A percentile compares a stretch with the other conserved stretches of the same genome.
phyloP scores from a whole-genome alignment of 2,888 invertebrate species.

The Notocelia uddmanniana region DNA sequence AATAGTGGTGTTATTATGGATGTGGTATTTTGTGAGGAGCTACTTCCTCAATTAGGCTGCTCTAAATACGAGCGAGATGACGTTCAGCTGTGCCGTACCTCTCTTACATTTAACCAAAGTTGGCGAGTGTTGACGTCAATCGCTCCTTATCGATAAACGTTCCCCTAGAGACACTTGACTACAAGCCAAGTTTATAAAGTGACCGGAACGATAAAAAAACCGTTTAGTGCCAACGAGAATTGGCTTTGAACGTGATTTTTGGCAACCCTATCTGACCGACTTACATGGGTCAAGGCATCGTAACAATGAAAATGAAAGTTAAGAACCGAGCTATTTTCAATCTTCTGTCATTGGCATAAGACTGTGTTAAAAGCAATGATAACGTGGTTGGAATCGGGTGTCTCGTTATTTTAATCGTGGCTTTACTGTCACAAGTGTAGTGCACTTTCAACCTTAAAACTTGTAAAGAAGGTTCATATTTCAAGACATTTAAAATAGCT shows the following conservation, averaged over 20 bases:
- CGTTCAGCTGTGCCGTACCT: no score
- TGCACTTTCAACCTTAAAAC: no score
- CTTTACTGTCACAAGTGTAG: no score
- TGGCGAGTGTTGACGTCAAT: no score
- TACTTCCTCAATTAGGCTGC: no score
- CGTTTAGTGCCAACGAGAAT: slow-evolving; percentile 15
- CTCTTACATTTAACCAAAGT: no score
- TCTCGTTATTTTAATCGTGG: slow-evolving; percentile 6
- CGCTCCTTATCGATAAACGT: no score
- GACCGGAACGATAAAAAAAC: slow-evolving; percentile 8
- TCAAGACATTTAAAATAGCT: no score
- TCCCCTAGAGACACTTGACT: neutral
- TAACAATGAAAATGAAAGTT: neutral
- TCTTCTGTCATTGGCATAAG: neutral
- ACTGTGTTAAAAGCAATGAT: neutral
- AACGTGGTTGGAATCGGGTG: neutral
- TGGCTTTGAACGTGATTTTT: slow-evolving; percentile 7
- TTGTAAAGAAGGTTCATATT: no score
- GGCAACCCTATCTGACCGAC: slow-evolving; percentile 17
- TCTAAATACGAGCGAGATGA: no score
- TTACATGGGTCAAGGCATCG: slow-evolving; percentile 13
- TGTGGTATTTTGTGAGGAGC: no score
- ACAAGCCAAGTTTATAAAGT: neutral
- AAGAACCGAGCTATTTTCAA: neutral
- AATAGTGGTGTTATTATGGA: no score